Evolutionary conservation across 2,888 invertebrate species (phyloP), one percentile per base, ranked within the genome.

Genomic region (Dolomedes plantarius): DNA sequence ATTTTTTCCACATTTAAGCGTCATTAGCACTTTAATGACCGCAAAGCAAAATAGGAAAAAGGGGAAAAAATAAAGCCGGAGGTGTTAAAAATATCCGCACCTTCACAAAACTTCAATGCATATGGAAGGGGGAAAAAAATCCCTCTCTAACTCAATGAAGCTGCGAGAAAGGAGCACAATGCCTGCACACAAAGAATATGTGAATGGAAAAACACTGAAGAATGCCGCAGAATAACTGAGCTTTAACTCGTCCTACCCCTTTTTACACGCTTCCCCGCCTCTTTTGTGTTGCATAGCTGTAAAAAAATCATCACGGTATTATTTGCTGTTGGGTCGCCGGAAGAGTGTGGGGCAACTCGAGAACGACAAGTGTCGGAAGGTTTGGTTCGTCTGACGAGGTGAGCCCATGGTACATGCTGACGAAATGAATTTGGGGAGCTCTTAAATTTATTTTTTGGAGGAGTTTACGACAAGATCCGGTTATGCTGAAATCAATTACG

Each of bases 1-100:
- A 41, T 39, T 39, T 39, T 69, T 19, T 46, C 56, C 81, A 19
- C 81, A 74, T 74, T 74, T 81, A 74, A 50, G 41, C 74, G 64
- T 74, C 81, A 81, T 81, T 81, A 81, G 74, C 74, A 74, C 81
- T 74, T 67, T 81, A 81, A 81, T 81, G 81, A 81, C 81, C 68
- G n/a, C 28, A 50, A 62, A 28, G 36, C 67, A 56, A 11, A 27
- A 29, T 31, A 11, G 23, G 28, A 74, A 81, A 74, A 56, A 56
- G 16, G 19, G 46, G 16, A 7, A 46, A 16, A 16, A 46, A 16
- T 46, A 46, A 46, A 46, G 46, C 46, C 9, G 16, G 16, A 46
- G 46, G 46, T 46, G 46, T 46, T 46, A 46, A 46, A 46, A 46
- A 46, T 46, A 46, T 46, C 2, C 11, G 16, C 46, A 46, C 16